Conservation (phyloP, 2,888 invertebrate species). For the Teinopalpus imperialis region DNA sequence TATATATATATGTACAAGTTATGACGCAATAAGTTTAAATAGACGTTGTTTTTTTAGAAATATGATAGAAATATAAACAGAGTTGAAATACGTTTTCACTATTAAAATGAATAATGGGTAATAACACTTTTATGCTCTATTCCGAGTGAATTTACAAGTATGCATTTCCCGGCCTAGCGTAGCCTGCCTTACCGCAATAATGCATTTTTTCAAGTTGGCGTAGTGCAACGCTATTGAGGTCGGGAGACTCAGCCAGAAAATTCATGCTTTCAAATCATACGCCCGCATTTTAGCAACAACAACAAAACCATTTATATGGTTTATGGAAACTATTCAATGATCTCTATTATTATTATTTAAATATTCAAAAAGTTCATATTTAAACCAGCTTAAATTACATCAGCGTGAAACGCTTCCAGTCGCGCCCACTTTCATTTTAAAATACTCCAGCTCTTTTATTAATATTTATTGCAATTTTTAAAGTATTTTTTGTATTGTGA, state of each 20-base stretch:
- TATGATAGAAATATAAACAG: too few relatives aligned
- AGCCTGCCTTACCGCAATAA: slow-evolving; percentile 10
- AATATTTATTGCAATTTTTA: slow-evolving; percentile 1
- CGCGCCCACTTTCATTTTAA: background rate
- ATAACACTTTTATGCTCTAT: slow-evolving; percentile 3
- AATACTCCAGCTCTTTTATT: slow-evolving; percentile 1
- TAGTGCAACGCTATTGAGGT: slow-evolving; percentile 20
- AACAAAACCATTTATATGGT: slow-evolving; percentile 6
- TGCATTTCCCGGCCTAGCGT: slow-evolving; percentile 18
- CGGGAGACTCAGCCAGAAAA: slow-evolving; percentile 18
- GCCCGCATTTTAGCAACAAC: slow-evolving; percentile 11
- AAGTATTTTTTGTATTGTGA: slow-evolving; percentile 9
- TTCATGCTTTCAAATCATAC: slow-evolving; percentile 18
- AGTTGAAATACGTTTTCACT: too few relatives aligned
- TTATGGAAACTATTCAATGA: slow-evolving; percentile 13
- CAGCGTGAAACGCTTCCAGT: slow-evolving; percentile 1
- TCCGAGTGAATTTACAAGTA: slow-evolving; percentile 14
- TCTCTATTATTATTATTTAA: slow-evolving; percentile 6
- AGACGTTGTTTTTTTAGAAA: too few relatives aligned
- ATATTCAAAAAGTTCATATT: slow-evolving; percentile 1
- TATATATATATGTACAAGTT: too few relatives aligned
- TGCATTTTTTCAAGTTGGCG: slow-evolving; percentile 16
- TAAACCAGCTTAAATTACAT: background rate
- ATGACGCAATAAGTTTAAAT: too few relatives aligned
- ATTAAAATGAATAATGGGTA: slow-evolving; percentile 1